Base-by-base conservation (phyloP, 2,888 invertebrate genomes). In the Nemotelus nigrinus region DNA sequence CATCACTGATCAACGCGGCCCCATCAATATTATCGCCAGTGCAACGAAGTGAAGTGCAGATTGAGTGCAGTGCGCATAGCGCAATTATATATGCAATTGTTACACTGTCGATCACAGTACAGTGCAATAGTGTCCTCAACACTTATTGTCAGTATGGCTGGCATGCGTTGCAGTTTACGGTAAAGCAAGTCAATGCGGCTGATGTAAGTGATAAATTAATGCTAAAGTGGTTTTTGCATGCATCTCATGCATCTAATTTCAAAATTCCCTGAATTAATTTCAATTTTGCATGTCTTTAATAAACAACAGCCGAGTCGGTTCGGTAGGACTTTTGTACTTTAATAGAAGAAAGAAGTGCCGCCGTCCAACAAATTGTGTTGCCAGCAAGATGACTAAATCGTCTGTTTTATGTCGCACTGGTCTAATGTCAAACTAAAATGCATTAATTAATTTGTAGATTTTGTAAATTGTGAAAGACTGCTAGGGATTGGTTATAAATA, bases 211-310 rank as follows among this genome's bases (percentile, higher is more conserved):
- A 76, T 76, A 76, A 76, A 76, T 76, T 76, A 76, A 53, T 55
- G 65, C n/a, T 64, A 76, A 74, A 74, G 74, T 74, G 74, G 76
- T 65, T 76, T 76, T 76, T 76, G 76, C 76, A 76, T 76, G 76
- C 76, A 65, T 76, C 65, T 76, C 55, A 64, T 77, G 77, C 77
- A 77, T 77, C 77, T 77, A 77, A 77, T 77, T 77, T 77, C 60
- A 77, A 83, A 84, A 83, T 85, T 84, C 84, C 82, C 81, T 84
- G 85, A 86, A 86, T 85, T 86, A 86, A 86, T 86, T 85, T 85
- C 83, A 84, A 85, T 86, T 86, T 86, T 86, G 86, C 86, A 86
- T 86, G 86, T 86, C 84, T 83, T 84, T 47, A 77, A 65, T 60
- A 60, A 58, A 72, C 6, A 55, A 55, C 53, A 70, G 55, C 55